Base-by-base conservation (phyloP, 2,113 vertebrate species). In the Rhinolophus ferrumequinum region DNA sequence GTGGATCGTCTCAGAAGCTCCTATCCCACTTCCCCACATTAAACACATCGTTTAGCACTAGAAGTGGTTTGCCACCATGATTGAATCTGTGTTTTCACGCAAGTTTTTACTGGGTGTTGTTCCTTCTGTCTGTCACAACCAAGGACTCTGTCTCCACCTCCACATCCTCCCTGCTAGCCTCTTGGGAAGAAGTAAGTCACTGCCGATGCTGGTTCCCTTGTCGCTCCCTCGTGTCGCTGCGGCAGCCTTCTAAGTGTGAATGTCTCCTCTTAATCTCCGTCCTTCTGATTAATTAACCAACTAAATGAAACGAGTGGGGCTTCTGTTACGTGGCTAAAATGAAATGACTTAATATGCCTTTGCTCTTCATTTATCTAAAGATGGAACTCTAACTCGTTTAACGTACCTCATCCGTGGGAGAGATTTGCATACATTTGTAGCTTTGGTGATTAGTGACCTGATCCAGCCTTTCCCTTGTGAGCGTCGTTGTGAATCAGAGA, bases 121-220 rank as follows among this genome's bases (percentile, higher is more conserved):
- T 98, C 98, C 97, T 98, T 98, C 95, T 98, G 95, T 98, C 96
- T 86, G 41, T 98, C 94, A 97, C 98, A 96, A 94, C 97, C 98
- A 98, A 99, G 99, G 99, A 98, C 97, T 98, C 98, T 91, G 97
- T 98, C 97, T 99, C 98, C 97, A 99, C 98, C 95, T 98, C 98
- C 96, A 93, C 97, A 62, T 98, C 98, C 97, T 99, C 98, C 98
- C 98, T 98, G 95, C 98, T 98, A 98, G 98, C 98, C 97, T 98
- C 98, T 98, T 98, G 98, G 98, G 99, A 99, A 98, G 99, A 98
- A 98, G 99, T 98, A 98, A 99, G 99, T 99, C 98, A 44, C 94
- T 80, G 96, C 77, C 85, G 10, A 50, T 86, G 66, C 98, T 95
- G 33, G 84, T 97, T 94, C 91, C 86, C 41, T 83, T 64, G 3